Evolutionary conservation across 2,797 vertebrate genomes (phyloP).

Genomic region (Huso huso): DNA sequence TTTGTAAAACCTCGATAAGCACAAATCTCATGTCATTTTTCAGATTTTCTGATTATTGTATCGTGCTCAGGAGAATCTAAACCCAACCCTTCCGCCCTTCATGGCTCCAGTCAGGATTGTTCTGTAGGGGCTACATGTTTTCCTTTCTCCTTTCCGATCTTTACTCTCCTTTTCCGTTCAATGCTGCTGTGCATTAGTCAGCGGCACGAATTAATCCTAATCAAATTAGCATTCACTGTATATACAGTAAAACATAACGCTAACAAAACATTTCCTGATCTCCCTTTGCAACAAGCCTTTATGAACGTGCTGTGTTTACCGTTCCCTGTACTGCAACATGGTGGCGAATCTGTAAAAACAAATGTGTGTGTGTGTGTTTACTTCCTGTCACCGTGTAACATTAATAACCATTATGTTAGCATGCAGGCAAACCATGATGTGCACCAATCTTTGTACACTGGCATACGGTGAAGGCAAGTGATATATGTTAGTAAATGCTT

Average conservation of each 20-base stretch:
- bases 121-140: background rate
- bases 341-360: background rate
- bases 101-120: background rate
- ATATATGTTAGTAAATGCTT: too few species aligned
- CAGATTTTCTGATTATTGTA: background rate
- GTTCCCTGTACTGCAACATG: background rate
- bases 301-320: background rate
- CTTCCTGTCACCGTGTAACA: background rate
- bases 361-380: background rate
- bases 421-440: too few species aligned
- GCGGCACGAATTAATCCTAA: background rate
- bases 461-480: too few species aligned
- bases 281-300: background rate
- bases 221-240: background rate
- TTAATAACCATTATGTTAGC: too few species aligned
- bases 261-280: background rate
- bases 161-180: background rate
- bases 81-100: conserved; percentile 14
- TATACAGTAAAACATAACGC: background rate
- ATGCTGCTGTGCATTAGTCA: background rate
- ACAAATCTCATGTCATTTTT: background rate
- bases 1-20: background rate
- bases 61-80: background rate
- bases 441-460: too few species aligned
- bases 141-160: too few species aligned